phyloP scores from a whole-genome alignment of 2,113 vertebrate species.

The Phocoena phocoena region DNA sequence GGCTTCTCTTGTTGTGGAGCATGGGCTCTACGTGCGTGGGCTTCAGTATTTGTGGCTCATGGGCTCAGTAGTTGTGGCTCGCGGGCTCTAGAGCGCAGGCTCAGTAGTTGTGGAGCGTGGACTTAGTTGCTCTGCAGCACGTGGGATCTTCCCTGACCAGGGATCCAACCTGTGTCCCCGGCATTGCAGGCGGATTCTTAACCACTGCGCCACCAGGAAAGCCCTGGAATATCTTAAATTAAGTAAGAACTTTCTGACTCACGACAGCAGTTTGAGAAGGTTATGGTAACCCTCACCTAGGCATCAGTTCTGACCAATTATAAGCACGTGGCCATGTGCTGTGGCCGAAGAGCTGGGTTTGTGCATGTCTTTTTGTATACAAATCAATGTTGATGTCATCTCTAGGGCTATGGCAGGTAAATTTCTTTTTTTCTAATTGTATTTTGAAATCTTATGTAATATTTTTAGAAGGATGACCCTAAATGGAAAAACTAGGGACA shows the following conservation, averaged over 20 bases:
- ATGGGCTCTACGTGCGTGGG: too few relatives aligned
- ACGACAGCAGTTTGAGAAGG: neutral
- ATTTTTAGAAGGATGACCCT: neutral
- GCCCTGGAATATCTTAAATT: neutral
- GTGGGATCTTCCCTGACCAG: too few relatives aligned
- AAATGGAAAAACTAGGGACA: neutral
- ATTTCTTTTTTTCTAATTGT: neutral
- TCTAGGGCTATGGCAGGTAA: neutral
- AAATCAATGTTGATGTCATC: neutral
- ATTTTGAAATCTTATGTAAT: conserved; percentile 5
- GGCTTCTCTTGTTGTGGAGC: too few relatives aligned
- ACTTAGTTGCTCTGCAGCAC: too few relatives aligned
- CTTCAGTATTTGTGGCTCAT: too few relatives aligned
- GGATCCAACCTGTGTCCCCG: too few relatives aligned
- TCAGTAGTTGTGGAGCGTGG: too few relatives aligned
- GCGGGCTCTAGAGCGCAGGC: too few relatives aligned
- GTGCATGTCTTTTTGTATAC: neutral
- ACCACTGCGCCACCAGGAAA: too few relatives aligned
- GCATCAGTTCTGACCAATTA: neutral
- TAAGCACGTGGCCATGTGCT: neutral
- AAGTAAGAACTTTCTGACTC: neutral
- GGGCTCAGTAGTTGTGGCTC: too few relatives aligned
- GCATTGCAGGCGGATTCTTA: too few relatives aligned
- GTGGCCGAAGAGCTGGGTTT: neutral
- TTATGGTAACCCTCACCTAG: neutral